These are phyloP conservation scores for Ostrea denselamellosa DNA, from an alignment of 1,140 invertebrate genomes.

Conservation along the genomic window DNA sequence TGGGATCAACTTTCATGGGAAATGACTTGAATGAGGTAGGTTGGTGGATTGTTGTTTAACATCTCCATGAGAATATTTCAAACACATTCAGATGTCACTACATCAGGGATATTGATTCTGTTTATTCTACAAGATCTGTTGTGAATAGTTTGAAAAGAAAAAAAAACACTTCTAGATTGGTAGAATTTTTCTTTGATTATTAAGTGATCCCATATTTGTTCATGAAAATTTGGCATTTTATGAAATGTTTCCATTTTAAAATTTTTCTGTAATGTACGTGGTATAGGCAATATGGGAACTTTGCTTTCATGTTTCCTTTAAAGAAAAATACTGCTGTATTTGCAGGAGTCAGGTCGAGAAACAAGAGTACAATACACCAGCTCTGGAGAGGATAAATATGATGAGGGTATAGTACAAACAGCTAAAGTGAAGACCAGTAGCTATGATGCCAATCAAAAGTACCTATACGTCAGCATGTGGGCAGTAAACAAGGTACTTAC, in stretches of 20 bases:
- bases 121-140: neutral
- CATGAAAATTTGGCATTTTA: neutral
- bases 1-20: slow-evolving; percentile 55
- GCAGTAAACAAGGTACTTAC: slow-evolving; percentile 57
- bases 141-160: neutral
- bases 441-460: slow-evolving; percentile 17
- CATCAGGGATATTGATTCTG: neutral
- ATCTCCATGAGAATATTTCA: no score
- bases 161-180: neutral
- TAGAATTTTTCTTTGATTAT: no score
- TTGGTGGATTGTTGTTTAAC: no score
- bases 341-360: slow-evolving; percentile 6
- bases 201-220: neutral
- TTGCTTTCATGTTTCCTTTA: neutral
- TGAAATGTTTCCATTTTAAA: neutral
- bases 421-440: slow-evolving; percentile 52
- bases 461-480: slow-evolving; percentile 57
- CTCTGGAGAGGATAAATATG: slow-evolving; percentile 40
- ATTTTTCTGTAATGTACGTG: neutral
- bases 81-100: no score
- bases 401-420: slow-evolving; percentile 62
- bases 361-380: neutral
- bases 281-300: neutral
- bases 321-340: neutral
- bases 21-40: slow-evolving; percentile 56